Base-by-base conservation (phyloP, 2,888 invertebrate species). In the Blastobasis adustella region DNA sequence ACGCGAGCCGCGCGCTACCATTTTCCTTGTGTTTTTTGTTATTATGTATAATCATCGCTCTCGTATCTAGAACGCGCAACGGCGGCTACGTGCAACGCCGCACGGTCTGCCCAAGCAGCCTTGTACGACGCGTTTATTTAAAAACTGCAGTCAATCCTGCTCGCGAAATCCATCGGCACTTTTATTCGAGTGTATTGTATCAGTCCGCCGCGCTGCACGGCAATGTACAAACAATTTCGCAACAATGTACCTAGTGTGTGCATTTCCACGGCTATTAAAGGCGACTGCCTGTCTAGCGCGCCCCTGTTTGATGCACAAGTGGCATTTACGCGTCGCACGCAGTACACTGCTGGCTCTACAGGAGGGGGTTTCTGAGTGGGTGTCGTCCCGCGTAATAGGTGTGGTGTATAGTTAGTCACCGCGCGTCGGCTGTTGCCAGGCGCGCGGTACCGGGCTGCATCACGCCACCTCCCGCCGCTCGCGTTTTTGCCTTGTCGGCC, bases 51-150 rank as follows among this genome's bases (percentile, higher is more conserved):
- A 49, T 56, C 60, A 66, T 67, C 70, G 61, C 67, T 73, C 66
- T 53, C 53, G 58, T 54, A 78, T 76, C 69, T 75, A 73, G 76
- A 73, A 61, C n/a, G n/a, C n/a, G n/a, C n/a, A n/a, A n/a, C 73
- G 58, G 58, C 51, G 79, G 63, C 62, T 79, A 79, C 81, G 80
- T 80, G 79, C 65, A 59, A 50, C 55, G 47, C 40, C 57, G 69
- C 79, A 79, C 75, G 77, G 58, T 55, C 58, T 55, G 54, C 23
- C 43, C 23, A 3, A 1, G 23, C 23, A 23, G 23, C 23, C 23
- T 23, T 23, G 23, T 23, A 23, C 23, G 23, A 23, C 23, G 23
- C 23, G 23, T 1, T 23, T 23, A 23, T 23, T 23, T 23, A 23
- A 23, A 23, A 23, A 23, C 23, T 23, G 23, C 23, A 23, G 1